Percentiles rank a stretch among this genome's conserved stretches.
These are phyloP conservation scores for Nycteola revayana DNA, from an alignment of 2,888 invertebrate species.

Conservation along the genomic window DNA sequence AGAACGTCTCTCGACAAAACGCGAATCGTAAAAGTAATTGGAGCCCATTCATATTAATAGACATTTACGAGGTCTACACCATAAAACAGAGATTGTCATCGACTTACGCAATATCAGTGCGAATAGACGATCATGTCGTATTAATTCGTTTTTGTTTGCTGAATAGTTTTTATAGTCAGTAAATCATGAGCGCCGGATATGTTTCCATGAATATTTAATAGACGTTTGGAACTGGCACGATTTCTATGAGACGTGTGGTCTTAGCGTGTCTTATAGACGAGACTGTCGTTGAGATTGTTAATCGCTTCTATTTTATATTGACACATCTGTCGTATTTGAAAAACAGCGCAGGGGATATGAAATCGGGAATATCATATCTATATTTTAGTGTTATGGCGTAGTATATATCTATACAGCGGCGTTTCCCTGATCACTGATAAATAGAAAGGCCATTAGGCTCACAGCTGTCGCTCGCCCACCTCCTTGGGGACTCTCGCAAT, in stretches of 20 bases:
- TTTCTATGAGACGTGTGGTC: constrained; percentile 22
- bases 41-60: constrained; percentile 82
- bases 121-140: constrained; percentile 54
- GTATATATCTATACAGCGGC: constrained; percentile 47
- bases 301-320: constrained; percentile 31
- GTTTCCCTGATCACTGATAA: constrained; percentile 72
- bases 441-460: constrained; percentile 74
- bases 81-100: constrained; percentile 81
- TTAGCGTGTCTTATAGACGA: constrained; percentile 16
- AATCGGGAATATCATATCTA: constrained; percentile 36
- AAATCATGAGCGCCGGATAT: constrained; percentile 61
- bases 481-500: constrained; percentile 75
- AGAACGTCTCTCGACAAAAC: constrained; percentile 74
- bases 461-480: constrained; percentile 70
- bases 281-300: constrained; percentile 37
- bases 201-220: constrained; percentile 44
- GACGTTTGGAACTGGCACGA: constrained; percentile 45
- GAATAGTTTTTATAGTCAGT: constrained; percentile 61
- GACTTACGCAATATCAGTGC: constrained; percentile 62
- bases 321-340: constrained; percentile 41
- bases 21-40: constrained; percentile 82
- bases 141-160: constrained; percentile 67
- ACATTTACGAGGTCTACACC: constrained; percentile 77
- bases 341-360: constrained; percentile 18
- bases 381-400: constrained; percentile 44